These are phyloP conservation scores for Saimiri boliviensis DNA, from an alignment of 2,113 vertebrate species.

Conservation along the genomic window DNA sequence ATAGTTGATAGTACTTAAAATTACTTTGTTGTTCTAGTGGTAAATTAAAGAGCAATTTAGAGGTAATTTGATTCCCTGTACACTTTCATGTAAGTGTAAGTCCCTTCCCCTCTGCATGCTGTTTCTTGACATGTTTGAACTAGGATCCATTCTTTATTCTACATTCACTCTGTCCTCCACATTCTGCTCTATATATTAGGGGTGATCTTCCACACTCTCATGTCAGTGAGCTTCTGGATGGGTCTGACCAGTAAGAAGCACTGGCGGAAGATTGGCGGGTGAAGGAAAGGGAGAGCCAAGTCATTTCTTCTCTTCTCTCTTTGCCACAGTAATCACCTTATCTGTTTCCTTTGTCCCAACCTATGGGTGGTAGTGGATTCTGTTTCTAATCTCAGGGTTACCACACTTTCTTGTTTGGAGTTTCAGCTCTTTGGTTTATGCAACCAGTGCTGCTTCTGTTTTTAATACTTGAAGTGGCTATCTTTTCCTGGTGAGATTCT, in stretches of 20 bases:
- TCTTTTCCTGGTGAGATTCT: background rate
- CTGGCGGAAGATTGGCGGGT: background rate
- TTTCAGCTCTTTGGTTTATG: background rate
- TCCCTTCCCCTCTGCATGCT: background rate
- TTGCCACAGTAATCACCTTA: background rate
- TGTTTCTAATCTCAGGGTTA: background rate
- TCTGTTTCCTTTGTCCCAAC: background rate
- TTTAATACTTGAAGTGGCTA: background rate
- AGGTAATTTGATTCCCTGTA: background rate
- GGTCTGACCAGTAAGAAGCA: background rate
- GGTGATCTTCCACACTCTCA: background rate
- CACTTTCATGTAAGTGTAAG: background rate
- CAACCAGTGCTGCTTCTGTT: background rate
- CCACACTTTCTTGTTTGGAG: background rate
- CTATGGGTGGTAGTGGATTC: background rate
- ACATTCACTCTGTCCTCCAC: fast-evolving
- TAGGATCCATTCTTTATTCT: background rate
- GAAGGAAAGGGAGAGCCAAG: background rate
- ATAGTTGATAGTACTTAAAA: background rate
- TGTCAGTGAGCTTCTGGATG: background rate
- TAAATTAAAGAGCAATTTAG: background rate
- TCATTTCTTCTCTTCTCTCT: background rate
- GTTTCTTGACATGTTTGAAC: background rate
- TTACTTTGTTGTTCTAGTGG: background rate
- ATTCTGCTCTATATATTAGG: background rate